phyloP scores from a whole-genome alignment of 2,113 vertebrate genomes.

The Entomyzon cyanotis region DNA sequence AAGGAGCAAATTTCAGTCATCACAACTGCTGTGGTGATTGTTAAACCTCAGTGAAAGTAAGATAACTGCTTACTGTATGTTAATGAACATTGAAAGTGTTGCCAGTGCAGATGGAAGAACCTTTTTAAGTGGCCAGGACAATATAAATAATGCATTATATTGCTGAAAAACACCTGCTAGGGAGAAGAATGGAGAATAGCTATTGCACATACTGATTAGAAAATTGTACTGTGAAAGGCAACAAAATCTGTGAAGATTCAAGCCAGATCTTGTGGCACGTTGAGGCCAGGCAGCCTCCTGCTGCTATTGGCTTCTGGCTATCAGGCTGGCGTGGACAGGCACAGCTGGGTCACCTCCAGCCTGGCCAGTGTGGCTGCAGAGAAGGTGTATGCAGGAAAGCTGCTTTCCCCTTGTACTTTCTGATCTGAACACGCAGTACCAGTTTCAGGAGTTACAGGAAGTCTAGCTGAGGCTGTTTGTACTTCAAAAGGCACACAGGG shows the following conservation, averaged over 20 bases:
- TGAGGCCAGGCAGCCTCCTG: not conserved
- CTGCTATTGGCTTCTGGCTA: not conserved
- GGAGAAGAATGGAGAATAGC: not conserved
- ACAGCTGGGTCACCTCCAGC: not conserved
- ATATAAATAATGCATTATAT: constrained; percentile 28
- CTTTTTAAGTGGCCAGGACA: not conserved
- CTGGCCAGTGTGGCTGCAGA: not conserved
- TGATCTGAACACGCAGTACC: not conserved
- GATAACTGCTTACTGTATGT: not conserved
- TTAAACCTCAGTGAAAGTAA: not conserved
- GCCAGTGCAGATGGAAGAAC: constrained; percentile 29
- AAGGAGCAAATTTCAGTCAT: not conserved
- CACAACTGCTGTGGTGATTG: not conserved
- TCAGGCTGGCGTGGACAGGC: not conserved
- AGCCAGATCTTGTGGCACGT: not conserved
- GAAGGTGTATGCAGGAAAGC: not conserved
- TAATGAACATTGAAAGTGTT: not conserved
- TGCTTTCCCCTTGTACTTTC: not conserved
- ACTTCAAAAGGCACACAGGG: not conserved
- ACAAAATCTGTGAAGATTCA: not conserved
- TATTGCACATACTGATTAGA: not conserved
- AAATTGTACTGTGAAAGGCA: not conserved
- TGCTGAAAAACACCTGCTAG: constrained; percentile 21
- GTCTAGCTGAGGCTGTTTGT: not conserved
- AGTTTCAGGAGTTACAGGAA: not conserved